These are phyloP conservation scores for Pandion haliaetus DNA, from an alignment of 2,113 vertebrate genomes.

Conservation along the genomic window DNA sequence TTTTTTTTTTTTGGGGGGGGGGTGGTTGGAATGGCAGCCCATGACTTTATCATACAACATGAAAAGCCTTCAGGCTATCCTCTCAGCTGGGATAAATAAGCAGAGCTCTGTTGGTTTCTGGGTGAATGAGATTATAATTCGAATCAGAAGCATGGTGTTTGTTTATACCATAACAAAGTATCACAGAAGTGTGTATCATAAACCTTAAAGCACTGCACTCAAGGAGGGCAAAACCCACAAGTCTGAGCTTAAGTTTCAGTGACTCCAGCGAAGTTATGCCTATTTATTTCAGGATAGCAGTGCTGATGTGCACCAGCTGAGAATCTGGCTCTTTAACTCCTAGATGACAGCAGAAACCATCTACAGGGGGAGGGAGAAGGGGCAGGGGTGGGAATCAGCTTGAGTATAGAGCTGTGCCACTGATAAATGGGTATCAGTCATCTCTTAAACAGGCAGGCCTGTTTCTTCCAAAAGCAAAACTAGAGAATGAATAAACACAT, in stretches of 20 bases:
- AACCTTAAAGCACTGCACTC: neutral
- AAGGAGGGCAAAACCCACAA: neutral
- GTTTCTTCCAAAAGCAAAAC: constrained; percentile 35
- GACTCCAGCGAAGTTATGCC: constrained; percentile 14
- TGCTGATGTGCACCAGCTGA: constrained; percentile 52
- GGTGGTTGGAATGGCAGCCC: neutral
- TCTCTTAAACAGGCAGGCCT: neutral
- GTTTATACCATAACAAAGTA: constrained; percentile 49
- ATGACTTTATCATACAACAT: constrained; percentile 16
- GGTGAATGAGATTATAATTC: constrained; percentile 62
- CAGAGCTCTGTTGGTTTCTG: constrained; percentile 39
- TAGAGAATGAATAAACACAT: neutral
- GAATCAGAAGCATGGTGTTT: constrained; percentile 26
- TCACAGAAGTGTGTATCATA: neutral
- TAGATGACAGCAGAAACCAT: constrained; percentile 2
- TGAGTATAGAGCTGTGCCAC: neutral
- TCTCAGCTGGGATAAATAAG: constrained; percentile 63
- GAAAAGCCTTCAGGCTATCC: constrained; percentile 48
- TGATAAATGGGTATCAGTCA: neutral
- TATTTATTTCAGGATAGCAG: constrained; percentile 24
- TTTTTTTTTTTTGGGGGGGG: neutral
- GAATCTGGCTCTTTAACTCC: constrained; percentile 18
- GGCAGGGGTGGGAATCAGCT: neutral
- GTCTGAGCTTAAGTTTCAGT: constrained; percentile 28
- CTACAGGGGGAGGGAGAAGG: neutral